phyloP scores from a whole-genome alignment of 2,888 invertebrate species.

The Aspidiotus rigidus region DNA sequence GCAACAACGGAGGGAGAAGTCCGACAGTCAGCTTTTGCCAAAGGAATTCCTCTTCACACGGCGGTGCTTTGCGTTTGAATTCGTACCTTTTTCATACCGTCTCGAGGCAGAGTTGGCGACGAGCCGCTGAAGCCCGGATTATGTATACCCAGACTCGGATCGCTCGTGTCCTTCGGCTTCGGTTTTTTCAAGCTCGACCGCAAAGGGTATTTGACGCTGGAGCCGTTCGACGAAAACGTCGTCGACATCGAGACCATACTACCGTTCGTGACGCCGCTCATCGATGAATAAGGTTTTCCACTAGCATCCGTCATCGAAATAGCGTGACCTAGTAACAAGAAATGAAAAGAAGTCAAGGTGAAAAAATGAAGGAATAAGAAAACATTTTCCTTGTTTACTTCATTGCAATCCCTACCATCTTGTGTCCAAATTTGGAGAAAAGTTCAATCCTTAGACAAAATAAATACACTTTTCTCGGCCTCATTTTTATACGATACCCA shows the following conservation, averaged over 20 bases:
- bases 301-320: conserved; percentile 82
- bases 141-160: conserved; percentile 65
- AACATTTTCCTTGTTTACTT: neutral
- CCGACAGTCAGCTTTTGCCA: neutral
- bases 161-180: conserved; percentile 48
- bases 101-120: conserved; percentile 71
- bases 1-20: conserved; percentile 5
- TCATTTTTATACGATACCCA: too few species aligned
- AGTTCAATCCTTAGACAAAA: too few species aligned
- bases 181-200: conserved; percentile 69
- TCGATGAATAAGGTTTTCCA: conserved; percentile 66
- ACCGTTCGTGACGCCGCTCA: conserved; percentile 46
- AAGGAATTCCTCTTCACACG: conserved; percentile 48
- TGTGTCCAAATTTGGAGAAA: too few species aligned
- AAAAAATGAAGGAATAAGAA: neutral
- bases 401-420: too few species aligned
- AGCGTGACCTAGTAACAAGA: conserved; percentile 45
- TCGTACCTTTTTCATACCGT: conserved; percentile 80
- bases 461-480: too few species aligned
- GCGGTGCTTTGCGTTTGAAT: conserved; percentile 88
- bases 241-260: conserved; percentile 66
- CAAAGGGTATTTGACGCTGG: conserved; percentile 54
- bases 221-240: conserved; percentile 51
- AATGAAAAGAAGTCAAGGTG: neutral
- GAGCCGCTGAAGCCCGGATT: conserved; percentile 77